phyloP scores from a whole-genome alignment of 2,888 invertebrate species.

The Phania funesta region DNA sequence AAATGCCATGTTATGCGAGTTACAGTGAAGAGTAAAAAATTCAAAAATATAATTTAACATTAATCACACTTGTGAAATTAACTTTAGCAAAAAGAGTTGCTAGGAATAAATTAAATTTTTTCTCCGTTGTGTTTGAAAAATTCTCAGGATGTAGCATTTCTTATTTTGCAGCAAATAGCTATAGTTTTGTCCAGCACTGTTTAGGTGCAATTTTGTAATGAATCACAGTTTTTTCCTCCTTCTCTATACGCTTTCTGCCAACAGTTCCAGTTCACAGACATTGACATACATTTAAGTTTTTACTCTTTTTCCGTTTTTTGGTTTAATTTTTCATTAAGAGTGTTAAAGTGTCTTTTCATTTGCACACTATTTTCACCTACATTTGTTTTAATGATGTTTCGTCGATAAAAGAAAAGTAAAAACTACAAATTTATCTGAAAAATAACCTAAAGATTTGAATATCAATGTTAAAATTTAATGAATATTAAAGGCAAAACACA shows the following conservation, averaged over 20 bases:
- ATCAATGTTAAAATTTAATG: background rate
- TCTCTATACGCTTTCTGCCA: constrained; percentile 49
- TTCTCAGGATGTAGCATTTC: too few relatives aligned
- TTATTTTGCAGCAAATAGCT: too few relatives aligned
- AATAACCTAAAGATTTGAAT: background rate
- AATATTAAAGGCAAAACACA: background rate
- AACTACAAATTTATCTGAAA: background rate
- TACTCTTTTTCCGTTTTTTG: background rate
- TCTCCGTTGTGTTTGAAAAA: too few relatives aligned
- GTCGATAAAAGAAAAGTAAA: background rate
- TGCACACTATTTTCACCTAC: constrained; percentile 51
- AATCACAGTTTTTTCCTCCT: constrained; percentile 19
- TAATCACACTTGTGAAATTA: background rate
- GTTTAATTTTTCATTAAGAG: constrained; percentile 52
- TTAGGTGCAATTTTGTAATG: background rate
- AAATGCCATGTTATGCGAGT: background rate
- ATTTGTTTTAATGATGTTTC: constrained; percentile 22
- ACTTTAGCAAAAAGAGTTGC: background rate
- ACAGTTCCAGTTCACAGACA: constrained; percentile 67
- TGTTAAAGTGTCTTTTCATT: constrained; percentile 52
- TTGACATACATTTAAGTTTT: constrained; percentile 61
- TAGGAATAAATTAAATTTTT: background rate
- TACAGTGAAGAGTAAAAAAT: constrained; percentile 2
- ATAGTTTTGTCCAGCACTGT: background rate
- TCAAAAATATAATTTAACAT: background rate